Percentiles rank a stretch among this genome's conserved stretches.
Evolutionary conservation across 2,888 invertebrate genomes (phyloP).

Genomic region (Phyllotreta cruciferae): DNA sequence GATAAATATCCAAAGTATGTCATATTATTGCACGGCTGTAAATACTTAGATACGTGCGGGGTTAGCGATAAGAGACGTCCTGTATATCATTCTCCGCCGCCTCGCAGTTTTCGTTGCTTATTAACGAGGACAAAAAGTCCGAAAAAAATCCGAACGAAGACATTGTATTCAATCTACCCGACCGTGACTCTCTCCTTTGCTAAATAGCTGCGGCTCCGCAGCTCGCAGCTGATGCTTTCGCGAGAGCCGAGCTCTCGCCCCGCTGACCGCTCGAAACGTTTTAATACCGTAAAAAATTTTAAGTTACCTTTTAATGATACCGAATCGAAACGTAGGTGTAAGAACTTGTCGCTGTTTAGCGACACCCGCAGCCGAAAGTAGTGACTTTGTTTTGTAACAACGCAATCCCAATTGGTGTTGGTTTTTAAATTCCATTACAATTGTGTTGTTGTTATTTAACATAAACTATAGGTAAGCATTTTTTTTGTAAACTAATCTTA

Average conservation of each 20-base stretch:
- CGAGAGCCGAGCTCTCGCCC: no score
- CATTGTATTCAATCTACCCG: conserved; percentile 9
- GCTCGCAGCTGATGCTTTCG: conserved; percentile 19
- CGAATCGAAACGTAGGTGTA: conserved; percentile 43
- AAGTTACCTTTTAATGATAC: conserved; percentile 27
- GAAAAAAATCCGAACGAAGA: conserved; percentile 12
- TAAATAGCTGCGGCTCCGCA: background rate
- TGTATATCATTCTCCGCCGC: conserved; percentile 2
- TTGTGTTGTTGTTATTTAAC: no score
- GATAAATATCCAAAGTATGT: conserved; percentile 8
- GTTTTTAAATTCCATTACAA: no score
- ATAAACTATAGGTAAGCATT: no score
- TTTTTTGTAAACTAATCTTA: no score
- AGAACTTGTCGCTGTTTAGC: conserved; percentile 42
- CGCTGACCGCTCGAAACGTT: conserved; percentile 19
- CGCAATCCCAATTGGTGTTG: no score
- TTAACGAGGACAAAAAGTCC: conserved; percentile 20
- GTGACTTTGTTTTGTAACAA: background rate
- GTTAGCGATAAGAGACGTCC: background rate
- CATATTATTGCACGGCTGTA: background rate
- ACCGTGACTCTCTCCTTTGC: conserved; percentile 17
- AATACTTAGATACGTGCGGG: background rate
- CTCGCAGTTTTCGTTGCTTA: conserved; percentile 1
- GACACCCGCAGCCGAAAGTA: conserved; percentile 28
- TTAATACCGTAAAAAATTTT: conserved; percentile 21